Conservation (phyloP, 2,797 vertebrate genomes). For the Rachycentron canadum region DNA sequence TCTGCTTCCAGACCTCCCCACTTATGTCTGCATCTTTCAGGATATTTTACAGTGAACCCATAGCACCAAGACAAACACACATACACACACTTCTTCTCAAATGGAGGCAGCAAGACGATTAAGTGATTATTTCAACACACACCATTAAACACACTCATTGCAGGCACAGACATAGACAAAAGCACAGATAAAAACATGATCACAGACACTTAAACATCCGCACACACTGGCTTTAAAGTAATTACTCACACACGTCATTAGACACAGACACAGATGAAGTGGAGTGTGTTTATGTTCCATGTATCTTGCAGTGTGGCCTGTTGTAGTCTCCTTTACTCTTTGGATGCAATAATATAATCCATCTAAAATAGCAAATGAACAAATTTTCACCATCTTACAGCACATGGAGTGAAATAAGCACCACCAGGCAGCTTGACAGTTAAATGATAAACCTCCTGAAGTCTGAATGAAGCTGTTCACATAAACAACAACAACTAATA, state of each 20-base stretch:
- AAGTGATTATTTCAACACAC: slow-evolving; percentile 84
- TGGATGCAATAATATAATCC: slow-evolving; percentile 50
- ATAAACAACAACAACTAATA: background rate
- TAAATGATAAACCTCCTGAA: background rate
- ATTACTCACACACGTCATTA: slow-evolving; percentile 84
- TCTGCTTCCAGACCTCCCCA: slow-evolving; percentile 31
- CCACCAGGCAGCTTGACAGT: background rate
- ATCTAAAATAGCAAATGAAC: slow-evolving; percentile 44
- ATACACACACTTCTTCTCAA: slow-evolving; percentile 55
- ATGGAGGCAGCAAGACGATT: slow-evolving; percentile 75
- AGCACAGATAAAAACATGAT: slow-evolving; percentile 78
- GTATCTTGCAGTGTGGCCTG: slow-evolving; percentile 58
- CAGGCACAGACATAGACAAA: slow-evolving; percentile 75
- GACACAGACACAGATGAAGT: slow-evolving; percentile 80
- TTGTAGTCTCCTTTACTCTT: slow-evolving; percentile 44
- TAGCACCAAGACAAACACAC: slow-evolving; percentile 32
- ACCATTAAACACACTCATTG: slow-evolving; percentile 83
- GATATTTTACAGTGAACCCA: slow-evolving; percentile 61
- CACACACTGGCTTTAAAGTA: slow-evolving; percentile 74
- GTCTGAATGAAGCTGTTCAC: background rate
- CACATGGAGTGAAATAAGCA: slow-evolving; percentile 13
- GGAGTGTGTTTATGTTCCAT: slow-evolving; percentile 79
- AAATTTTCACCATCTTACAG: slow-evolving; percentile 19
- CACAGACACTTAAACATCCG: slow-evolving; percentile 77
- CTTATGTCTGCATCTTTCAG: slow-evolving; percentile 50